phyloP scores from a whole-genome alignment of 2,888 invertebrate genomes.

The Geophilus truncorum region DNA sequence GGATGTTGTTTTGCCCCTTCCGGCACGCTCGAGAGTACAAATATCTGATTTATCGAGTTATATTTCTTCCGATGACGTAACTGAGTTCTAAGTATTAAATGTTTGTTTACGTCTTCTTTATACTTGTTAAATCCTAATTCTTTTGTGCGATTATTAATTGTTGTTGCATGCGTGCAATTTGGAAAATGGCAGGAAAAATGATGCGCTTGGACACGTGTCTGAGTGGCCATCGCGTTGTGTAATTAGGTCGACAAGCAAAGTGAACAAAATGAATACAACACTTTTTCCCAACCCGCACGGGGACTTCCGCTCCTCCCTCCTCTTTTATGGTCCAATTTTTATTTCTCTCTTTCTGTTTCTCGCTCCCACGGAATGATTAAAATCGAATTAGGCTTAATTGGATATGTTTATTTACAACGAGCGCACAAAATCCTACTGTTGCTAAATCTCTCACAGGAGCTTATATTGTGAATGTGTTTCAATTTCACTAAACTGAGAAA shows the following conservation, averaged over 20 bases:
- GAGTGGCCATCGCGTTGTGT: constrained; percentile 18
- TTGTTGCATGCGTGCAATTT: constrained; percentile 4
- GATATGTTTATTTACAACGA: neutral
- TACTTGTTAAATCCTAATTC: neutral
- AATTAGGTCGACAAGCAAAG: constrained; percentile 25
- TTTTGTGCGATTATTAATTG: neutral
- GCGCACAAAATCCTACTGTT: neutral
- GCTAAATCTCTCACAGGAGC: neutral
- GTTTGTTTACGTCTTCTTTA: neutral
- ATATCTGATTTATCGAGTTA: too few species aligned
- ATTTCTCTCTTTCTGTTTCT: neutral
- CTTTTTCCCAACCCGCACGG: constrained; percentile 11
- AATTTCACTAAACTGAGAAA: neutral
- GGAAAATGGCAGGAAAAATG: constrained; percentile 24
- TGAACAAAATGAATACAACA: constrained; percentile 27
- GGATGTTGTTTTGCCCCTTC: neutral
- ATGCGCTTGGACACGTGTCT: constrained; percentile 25
- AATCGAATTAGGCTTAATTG: constrained; percentile 10
- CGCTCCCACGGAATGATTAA: constrained; percentile 18
- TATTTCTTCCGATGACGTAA: too few species aligned
- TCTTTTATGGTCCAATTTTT: constrained; percentile 4
- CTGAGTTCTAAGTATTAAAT: neutral
- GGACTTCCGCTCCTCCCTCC: constrained; percentile 20
- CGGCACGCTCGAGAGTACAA: neutral
- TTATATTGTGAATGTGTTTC: neutral